Evolutionary conservation across 2,888 invertebrate genomes (phyloP).

Genomic region (Drosophila monieri): DNA sequence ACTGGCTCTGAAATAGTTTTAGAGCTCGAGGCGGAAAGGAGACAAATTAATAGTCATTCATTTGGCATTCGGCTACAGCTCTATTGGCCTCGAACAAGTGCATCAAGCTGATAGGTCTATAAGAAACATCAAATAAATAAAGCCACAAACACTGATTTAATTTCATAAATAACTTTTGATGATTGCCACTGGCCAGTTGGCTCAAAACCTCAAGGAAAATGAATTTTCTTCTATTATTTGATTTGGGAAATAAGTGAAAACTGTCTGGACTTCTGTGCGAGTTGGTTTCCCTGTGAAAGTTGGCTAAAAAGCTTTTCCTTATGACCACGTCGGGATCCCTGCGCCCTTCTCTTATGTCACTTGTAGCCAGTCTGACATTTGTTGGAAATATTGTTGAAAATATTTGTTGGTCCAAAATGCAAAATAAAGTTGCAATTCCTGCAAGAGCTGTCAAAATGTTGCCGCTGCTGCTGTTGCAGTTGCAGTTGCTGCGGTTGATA

Average conservation of each 20-base stretch:
- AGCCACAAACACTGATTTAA: background rate
- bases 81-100: conserved; percentile 17
- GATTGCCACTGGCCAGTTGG: background rate
- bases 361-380: conserved; percentile 69
- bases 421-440: conserved; percentile 76
- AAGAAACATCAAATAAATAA: background rate
- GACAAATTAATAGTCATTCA: conserved; percentile 34
- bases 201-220: background rate
- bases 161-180: conserved; percentile 1
- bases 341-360: conserved; percentile 67
- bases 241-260: background rate
- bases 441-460: conserved; percentile 68
- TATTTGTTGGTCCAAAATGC: conserved; percentile 46
- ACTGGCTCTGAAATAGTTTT: conserved; percentile 7
- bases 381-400: conserved; percentile 50
- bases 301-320: background rate
- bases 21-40: conserved; percentile 18
- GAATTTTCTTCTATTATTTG: background rate
- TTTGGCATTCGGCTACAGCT: conserved; percentile 23
- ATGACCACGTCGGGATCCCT: conserved; percentile 10
- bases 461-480: conserved; percentile 40
- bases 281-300: background rate
- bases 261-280: background rate
- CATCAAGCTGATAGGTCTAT: background rate
- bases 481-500: conserved; percentile 39